These are phyloP conservation scores for Cosmorhoe ocellata DNA, from an alignment of 2,888 invertebrate genomes.

Conservation along the genomic window DNA sequence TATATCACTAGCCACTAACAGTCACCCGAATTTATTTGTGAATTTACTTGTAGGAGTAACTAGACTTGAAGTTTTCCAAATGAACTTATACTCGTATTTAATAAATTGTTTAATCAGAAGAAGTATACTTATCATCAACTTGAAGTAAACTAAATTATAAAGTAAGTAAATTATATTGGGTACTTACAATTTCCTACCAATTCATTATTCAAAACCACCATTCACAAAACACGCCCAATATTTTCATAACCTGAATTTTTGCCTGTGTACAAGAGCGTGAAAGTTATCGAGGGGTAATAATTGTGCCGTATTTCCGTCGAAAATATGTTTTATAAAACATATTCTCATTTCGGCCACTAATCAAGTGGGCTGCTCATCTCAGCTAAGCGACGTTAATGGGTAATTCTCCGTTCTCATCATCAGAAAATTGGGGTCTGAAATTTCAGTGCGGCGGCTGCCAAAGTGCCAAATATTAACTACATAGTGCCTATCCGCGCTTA, in stretches of 20 bases:
- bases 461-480: background rate
- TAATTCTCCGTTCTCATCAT: conserved; percentile 39
- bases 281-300: conserved; percentile 14
- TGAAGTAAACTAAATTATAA: too few species aligned
- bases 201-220: conserved; percentile 4
- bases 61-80: too few species aligned
- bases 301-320: conserved; percentile 13
- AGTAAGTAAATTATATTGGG: background rate
- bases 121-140: too few species aligned
- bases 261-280: conserved; percentile 1
- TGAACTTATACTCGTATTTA: too few species aligned
- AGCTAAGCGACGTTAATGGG: conserved; percentile 42
- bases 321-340: conserved; percentile 11
- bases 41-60: too few species aligned
- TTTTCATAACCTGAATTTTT: conserved; percentile 1
- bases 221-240: conserved; percentile 1
- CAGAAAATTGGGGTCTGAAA: conserved; percentile 23
- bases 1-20: too few species aligned
- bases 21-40: too few species aligned
- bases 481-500: too few species aligned
- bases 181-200: background rate
- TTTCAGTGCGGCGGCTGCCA: background rate
- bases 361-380: conserved; percentile 20
- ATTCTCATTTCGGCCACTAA: conserved; percentile 18
- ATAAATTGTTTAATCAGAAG: too few species aligned